Base-by-base conservation (phyloP, 2,797 vertebrate genomes). In the Rallus crepitans region DNA sequence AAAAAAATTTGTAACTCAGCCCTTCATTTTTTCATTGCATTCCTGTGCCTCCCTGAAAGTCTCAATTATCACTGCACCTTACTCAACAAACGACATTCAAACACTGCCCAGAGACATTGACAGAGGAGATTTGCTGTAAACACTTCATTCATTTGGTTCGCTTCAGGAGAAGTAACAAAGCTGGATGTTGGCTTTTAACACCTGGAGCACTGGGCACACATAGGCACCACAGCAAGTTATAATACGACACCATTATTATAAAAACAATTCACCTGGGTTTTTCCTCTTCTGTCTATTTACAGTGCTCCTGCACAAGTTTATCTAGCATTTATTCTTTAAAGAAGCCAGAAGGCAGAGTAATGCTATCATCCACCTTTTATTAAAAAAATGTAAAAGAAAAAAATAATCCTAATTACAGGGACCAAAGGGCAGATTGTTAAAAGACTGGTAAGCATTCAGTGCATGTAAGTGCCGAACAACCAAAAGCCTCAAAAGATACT, bases 201-300 rank as follows among this genome's bases (percentile, higher is more conserved):
- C 7, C 18, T 19, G 40, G 30, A 84, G 45, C 55, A 65, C 37
- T 27, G 33, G 47, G 55, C 56, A 61, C 9, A 50, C 2, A 15
- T 2, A 48, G 8, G 33, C 31, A n/a, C 20, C 11, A 4, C 20
- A 66, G 53, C 2, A 73, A 56, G 31, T n/a, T 56, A 64, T 18
- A 71, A 45, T 5, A 19, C 11, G 18, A 72, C 21, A 71, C 2
- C 12, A 35, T 3, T 2, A 0, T 35, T 25, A 45, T 0, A 90
- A 64, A 69, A 79, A 52, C 8, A 28, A 28, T 39, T 72, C 47
- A 57, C 31, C 28, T 6, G 3, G 4, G 7, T 15, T 71, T 85
- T 76, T 27, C 35, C 55, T 59, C 6, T 42, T 87, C 6, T 25
- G 65, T 30, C 11, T 55, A 31, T 7, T 53, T 42, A 15, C 4